Evolutionary conservation across 2,113 vertebrate species (phyloP).

Genomic region (Cromileptes altivelis): DNA sequence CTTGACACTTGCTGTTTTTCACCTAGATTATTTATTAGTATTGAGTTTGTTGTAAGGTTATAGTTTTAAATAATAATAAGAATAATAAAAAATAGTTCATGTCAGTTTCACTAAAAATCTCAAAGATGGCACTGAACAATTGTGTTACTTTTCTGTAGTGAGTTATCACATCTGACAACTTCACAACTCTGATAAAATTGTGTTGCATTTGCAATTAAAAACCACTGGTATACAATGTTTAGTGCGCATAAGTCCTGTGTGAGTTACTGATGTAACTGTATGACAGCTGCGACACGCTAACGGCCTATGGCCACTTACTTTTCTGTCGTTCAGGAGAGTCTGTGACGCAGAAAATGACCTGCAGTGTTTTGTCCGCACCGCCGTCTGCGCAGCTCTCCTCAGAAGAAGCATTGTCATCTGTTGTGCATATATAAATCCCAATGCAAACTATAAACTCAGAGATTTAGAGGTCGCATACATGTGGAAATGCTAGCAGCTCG

Average conservation of each 20-base stretch:
- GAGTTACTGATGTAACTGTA: background rate
- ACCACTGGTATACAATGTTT: background rate
- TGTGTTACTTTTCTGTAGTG: too few relatives aligned
- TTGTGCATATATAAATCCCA: background rate
- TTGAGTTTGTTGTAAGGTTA: background rate
- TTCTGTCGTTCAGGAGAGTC: slow-evolving; percentile 67
- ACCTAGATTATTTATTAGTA: too few relatives aligned
- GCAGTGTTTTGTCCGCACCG: slow-evolving; percentile 55
- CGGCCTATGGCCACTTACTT: slow-evolving; percentile 72
- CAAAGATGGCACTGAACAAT: background rate
- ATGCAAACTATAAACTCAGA: background rate
- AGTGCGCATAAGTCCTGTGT: background rate
- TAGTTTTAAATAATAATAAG: background rate
- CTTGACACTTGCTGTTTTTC: too few relatives aligned
- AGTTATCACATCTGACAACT: too few relatives aligned
- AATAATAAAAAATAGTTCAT: background rate
- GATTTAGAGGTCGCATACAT: slow-evolving; percentile 59
- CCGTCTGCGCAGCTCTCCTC: slow-evolving; percentile 54
- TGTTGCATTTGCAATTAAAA: background rate
- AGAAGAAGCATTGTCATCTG: slow-evolving; percentile 75
- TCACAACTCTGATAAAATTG: too few relatives aligned
- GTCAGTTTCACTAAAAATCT: background rate
- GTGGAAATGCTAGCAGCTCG: background rate
- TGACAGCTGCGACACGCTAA: background rate
- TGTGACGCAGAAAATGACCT: slow-evolving; percentile 76